A percentile compares a stretch with the other conserved stretches of the same genome.
Conservation (phyloP, 2,113 vertebrate genomes). For the Channa argus region DNA sequence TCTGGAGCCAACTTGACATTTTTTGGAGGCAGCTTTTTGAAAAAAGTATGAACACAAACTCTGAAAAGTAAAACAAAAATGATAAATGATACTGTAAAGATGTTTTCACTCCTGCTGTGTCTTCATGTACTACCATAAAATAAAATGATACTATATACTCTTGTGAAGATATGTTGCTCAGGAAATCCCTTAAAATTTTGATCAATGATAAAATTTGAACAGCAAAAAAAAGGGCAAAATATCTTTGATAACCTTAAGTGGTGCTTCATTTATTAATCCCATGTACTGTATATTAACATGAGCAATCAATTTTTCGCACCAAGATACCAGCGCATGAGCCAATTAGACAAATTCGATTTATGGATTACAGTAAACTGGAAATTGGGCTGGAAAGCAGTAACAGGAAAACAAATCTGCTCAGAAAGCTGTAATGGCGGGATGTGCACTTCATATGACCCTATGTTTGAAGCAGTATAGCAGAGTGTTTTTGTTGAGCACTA, state of each 20-base stretch:
- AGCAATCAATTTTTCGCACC: background rate
- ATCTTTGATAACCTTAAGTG: slow-evolving; percentile 1
- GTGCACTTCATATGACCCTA: background rate
- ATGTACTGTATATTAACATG: background rate
- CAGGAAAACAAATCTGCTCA: background rate
- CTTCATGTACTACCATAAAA: background rate
- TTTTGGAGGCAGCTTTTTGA: background rate
- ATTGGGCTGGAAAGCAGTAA: background rate
- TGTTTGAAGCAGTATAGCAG: background rate
- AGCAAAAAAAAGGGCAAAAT: background rate
- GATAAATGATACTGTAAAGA: slow-evolving; percentile 1
- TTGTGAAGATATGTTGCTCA: background rate
- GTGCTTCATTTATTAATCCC: background rate
- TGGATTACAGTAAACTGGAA: background rate
- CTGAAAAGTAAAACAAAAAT: slow-evolving; percentile 20
- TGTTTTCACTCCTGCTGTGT: background rate
- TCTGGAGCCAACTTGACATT: slow-evolving; percentile 3
- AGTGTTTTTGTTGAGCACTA: background rate
- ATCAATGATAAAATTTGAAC: background rate
- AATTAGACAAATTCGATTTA: slow-evolving; percentile 11
- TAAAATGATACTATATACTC: slow-evolving; percentile 1
- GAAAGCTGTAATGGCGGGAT: background rate
- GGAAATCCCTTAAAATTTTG: no score
- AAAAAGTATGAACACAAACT: slow-evolving; percentile 12
- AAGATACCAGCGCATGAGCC: background rate